A percentile compares a stretch with the other conserved stretches of the same genome.
Evolutionary conservation across 1,140 invertebrate species (phyloP).

Genomic region (Globodera rostochiensis): DNA sequence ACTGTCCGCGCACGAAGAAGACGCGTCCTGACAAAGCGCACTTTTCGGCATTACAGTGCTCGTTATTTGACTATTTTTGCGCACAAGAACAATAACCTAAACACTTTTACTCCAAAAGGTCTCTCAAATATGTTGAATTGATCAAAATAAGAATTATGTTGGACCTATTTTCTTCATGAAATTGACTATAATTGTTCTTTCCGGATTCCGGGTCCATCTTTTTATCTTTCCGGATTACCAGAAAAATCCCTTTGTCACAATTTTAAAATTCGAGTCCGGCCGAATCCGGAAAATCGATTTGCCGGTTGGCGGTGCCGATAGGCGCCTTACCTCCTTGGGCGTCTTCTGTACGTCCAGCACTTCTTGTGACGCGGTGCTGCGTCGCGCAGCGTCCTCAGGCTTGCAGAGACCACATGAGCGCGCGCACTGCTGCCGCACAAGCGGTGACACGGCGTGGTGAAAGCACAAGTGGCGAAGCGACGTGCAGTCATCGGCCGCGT

Average conservation of each 20-base stretch:
- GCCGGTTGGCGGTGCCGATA: too few species aligned
- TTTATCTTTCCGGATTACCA: too few species aligned
- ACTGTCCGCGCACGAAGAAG: constrained; percentile 6
- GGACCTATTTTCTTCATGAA: too few species aligned
- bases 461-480: constrained; percentile 13
- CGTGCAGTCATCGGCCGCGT: constrained; percentile 11
- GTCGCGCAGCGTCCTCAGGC: background rate
- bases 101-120: background rate
- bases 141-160: too few species aligned
- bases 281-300: too few species aligned
- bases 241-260: too few species aligned
- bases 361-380: background rate
- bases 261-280: too few species aligned
- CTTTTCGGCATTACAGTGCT: background rate
- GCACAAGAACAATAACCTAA: constrained; percentile 1
- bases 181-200: too few species aligned
- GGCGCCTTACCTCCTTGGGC: background rate
- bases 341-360: constrained; percentile 1
- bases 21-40: background rate
- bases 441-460: constrained; percentile 13
- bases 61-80: background rate
- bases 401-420: constrained; percentile 9
- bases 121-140: too few species aligned
- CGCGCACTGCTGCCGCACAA: constrained; percentile 22
- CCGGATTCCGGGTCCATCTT: too few species aligned